Evolutionary conservation across 2,113 vertebrate species (phyloP), one percentile per base, ranked within the genome.

Genomic region (Melanotaenia duboulayi): DNA sequence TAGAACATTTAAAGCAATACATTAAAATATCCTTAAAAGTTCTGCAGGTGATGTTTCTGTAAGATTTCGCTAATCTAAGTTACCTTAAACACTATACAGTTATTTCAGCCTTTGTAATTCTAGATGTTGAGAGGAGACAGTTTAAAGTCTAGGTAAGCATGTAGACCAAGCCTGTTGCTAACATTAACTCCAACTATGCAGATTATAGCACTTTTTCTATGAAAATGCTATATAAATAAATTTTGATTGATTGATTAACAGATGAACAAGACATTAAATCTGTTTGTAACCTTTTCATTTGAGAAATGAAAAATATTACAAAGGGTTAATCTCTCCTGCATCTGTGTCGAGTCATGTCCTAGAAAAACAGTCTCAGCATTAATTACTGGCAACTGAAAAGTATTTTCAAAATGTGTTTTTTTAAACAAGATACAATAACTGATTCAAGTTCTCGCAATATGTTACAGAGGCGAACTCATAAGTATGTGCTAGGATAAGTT

Each of bases 71-170:
- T 37, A 28, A n/a, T 62, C 19, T 8, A 14, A 44, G 14, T 46
- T 16, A 17, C 44, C 44, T 17, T 46, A 4, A 17, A 5, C 50
- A 50, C 32, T 46, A n/a, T 51, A 20, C 16, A 50, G 28, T 44
- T 44, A 81, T 44, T 46, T 20, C 39, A 71, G 65, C 23, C 28
- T 20, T 59, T 74, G 48, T 69, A 51, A 49, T 64, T 23, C n/a
- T 28, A 42, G 32, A 65, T 58, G 71, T 65, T 70, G 35, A 74
- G 62, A 28, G 6, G 24, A 55, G 13, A 20, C 52, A 25, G 55
- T 59, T 55, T 72, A 58, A 60, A 69, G 58, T 57, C 14, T 32
- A 35, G 19, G 39, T 52, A 52, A 48, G 7, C 49, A 46, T 39
- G 32, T 56, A 62, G 44, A 62, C 35, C 44, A 37, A 48, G 7